Evolutionary conservation across 2,888 invertebrate genomes (phyloP).

Genomic region (Limenitis camilla): DNA sequence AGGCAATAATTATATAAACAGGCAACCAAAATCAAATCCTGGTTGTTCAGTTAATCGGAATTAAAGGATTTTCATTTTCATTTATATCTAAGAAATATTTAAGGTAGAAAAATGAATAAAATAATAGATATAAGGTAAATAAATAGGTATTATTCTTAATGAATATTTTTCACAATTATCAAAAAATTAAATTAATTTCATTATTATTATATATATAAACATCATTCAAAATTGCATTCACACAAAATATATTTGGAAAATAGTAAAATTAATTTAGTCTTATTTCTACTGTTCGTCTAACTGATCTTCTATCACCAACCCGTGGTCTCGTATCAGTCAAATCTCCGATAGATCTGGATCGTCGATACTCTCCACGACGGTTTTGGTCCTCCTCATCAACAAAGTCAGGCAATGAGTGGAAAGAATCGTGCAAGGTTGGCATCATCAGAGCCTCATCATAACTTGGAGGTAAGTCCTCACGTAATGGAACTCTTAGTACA

Average conservation of each 20-base stretch:
- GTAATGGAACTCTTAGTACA: constrained; percentile 49
- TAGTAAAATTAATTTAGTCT: constrained; percentile 30
- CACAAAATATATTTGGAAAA: neutral
- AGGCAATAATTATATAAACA: no score
- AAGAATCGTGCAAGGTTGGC: constrained; percentile 79
- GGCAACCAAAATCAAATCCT: no score
- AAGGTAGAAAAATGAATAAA: no score
- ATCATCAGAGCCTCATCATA: constrained; percentile 85
- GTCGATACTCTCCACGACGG: constrained; percentile 39
- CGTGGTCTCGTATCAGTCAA: constrained; percentile 53
- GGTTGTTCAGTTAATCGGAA: no score
- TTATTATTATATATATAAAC: neutral
- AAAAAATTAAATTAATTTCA: neutral
- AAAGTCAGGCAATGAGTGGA: constrained; percentile 72
- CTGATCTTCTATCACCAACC: constrained; percentile 50
- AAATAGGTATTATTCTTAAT: no score
- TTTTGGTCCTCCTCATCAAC: constrained; percentile 51
- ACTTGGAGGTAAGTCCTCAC: constrained; percentile 76
- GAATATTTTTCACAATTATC: neutral
- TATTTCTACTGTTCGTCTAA: constrained; percentile 57
- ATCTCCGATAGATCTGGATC: constrained; percentile 67
- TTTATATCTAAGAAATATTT: no score
- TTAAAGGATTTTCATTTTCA: no score
- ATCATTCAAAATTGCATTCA: neutral
- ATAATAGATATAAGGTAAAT: no score